Evolutionary conservation across 1,140 invertebrate genomes (phyloP), one percentile per base, ranked within the genome.

Genomic region (Drosophila arawakana): DNA sequence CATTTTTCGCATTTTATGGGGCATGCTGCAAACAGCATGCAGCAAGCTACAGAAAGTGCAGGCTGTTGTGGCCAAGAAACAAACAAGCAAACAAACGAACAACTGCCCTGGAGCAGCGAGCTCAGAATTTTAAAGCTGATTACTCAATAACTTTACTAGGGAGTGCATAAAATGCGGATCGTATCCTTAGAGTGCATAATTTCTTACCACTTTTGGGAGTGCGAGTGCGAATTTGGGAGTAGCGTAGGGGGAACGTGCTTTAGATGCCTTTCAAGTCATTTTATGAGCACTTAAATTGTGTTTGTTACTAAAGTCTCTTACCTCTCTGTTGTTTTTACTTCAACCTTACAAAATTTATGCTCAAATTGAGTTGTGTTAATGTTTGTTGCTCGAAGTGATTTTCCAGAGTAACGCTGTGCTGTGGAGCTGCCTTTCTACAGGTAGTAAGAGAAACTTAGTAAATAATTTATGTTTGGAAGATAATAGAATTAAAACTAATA

Each of bases 261-360:
- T 63, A 76, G 79, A 57, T 76, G 67, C 68, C 76, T 72, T 46
- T 59, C 80, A 60, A 79, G 66, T 73, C 80, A 78, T 79, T 86
- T 86, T 86, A 86, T 88, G 84, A 83, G 84, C 84, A 84, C 84
- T 88, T 89, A 88, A 89, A 89, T 76, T 89, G 62, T 73, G 78
- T 84, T 88, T 89, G 80, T 89, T 89, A 84, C 89, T 84, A 89
- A 85, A 88, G 80, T 52, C 55, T 68, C 63, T 65, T 58, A 15
- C 37, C 39, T 13, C 47, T 66, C 59, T 82, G 76, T 81, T 82
- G 68, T 75, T 82, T 70, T 67, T 37, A 78, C 50, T 74, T 73
- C 54, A 54, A 67, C 37, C 82, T 68, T 73, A 78, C 76, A 59
- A 78, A 88, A 84, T 89, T 89, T 84, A 84, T 82, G 65, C 84